Percentiles rank a stretch among this genome's conserved stretches.
These are phyloP conservation scores for Miichthys miiuy DNA, from an alignment of 2,797 vertebrate genomes.

Conservation along the genomic window DNA sequence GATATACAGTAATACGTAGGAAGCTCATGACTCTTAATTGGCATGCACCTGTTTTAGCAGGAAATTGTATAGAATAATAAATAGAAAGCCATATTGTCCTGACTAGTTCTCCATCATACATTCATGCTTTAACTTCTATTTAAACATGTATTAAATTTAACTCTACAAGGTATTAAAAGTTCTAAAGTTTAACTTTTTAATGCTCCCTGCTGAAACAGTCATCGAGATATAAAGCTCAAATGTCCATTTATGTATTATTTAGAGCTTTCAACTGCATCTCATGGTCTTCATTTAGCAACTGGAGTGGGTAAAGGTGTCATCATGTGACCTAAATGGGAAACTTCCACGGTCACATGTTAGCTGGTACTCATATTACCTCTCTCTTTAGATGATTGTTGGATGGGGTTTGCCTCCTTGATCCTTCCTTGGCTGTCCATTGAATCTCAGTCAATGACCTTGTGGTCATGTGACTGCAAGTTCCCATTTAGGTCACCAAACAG, in stretches of 20 bases:
- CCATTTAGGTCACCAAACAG: conserved; percentile 5
- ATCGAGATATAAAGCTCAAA: background rate
- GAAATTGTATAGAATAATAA: background rate
- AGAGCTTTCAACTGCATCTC: background rate
- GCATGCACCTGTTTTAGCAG: background rate
- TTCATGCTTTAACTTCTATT: background rate
- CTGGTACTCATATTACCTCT: background rate
- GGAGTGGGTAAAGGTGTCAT: conserved; percentile 4
- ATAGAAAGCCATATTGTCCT: too few relatives aligned
- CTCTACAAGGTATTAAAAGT: background rate
- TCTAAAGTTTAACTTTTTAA: background rate
- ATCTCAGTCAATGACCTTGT: background rate
- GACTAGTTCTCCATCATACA: background rate
- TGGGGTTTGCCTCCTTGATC: background rate
- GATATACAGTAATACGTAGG: too few relatives aligned
- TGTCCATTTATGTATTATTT: background rate
- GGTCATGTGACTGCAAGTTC: background rate
- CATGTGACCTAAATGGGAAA: background rate
- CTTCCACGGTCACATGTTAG: background rate
- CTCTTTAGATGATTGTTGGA: background rate
- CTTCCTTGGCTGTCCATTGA: background rate
- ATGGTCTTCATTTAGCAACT: conserved; percentile 12
- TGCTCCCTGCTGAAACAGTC: background rate
- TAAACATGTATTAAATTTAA: background rate
- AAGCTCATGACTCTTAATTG: background rate